These are phyloP conservation scores for Anthoscopus minutus DNA, from an alignment of 2,113 vertebrate genomes.

Conservation along the genomic window DNA sequence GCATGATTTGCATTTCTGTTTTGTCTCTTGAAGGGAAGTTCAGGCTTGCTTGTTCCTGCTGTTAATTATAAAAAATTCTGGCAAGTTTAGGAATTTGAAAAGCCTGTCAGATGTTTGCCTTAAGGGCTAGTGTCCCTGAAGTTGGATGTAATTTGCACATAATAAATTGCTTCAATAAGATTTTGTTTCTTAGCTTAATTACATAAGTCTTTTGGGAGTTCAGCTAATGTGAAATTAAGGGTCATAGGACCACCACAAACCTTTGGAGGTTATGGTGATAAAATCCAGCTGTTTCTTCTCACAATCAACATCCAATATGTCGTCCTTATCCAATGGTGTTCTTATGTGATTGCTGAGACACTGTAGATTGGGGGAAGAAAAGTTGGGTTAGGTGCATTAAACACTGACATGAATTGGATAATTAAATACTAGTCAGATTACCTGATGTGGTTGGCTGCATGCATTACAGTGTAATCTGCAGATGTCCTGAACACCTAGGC, in stretches of 20 bases:
- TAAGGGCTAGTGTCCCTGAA: slow-evolving; percentile 4
- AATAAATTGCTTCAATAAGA: slow-evolving; percentile 58
- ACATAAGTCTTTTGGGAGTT: slow-evolving; percentile 45
- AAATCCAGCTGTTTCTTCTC: slow-evolving; percentile 61
- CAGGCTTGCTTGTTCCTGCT: not conserved
- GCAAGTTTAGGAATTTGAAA: slow-evolving; percentile 11
- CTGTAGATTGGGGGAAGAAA: not conserved
- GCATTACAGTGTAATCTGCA: not conserved
- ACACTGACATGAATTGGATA: not conserved
- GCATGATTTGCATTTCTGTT: not conserved
- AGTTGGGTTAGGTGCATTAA: not conserved
- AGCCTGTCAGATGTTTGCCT: slow-evolving; percentile 33
- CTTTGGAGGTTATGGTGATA: slow-evolving; percentile 49
- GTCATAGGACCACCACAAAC: slow-evolving; percentile 43
- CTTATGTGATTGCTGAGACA: not conserved
- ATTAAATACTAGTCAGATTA: not conserved
- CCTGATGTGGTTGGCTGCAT: not conserved
- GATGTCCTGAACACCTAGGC: not conserved
- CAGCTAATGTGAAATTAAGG: slow-evolving; percentile 56
- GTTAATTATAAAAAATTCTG: slow-evolving; percentile 30
- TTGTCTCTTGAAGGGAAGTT: not conserved
- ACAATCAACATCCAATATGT: not conserved
- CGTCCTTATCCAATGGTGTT: not conserved
- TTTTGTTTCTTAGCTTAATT: slow-evolving; percentile 58
- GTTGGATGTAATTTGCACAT: slow-evolving; percentile 51